phyloP scores from a whole-genome alignment of 1,140 invertebrate genomes.

The Cyclina sinensis region DNA sequence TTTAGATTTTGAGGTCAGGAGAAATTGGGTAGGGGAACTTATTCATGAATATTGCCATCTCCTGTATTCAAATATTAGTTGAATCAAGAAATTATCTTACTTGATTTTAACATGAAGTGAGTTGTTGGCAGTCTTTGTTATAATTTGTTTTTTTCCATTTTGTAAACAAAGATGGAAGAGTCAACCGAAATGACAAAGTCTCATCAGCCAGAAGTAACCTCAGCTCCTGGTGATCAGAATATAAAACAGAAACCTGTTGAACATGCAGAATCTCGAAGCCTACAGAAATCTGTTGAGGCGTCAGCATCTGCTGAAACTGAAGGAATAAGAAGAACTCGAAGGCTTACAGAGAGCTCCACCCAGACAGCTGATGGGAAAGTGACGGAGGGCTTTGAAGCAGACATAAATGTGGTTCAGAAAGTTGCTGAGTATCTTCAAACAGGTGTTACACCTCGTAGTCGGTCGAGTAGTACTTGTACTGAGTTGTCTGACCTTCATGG shows the following conservation, averaged over 20 bases:
- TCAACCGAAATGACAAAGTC: neutral
- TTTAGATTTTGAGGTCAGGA: no score
- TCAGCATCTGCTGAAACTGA: neutral
- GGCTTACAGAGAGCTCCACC: slow-evolving; percentile 36
- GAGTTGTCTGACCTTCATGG: slow-evolving; percentile 47
- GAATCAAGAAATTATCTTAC: no score
- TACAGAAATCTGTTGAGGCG: no score
- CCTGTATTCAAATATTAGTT: no score
- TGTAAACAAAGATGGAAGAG: neutral
- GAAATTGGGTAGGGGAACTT: no score
- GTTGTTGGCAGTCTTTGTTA: no score
- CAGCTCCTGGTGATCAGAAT: neutral
- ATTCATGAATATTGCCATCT: no score
- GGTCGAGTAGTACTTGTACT: slow-evolving; percentile 47
- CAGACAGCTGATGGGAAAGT: slow-evolving; percentile 46
- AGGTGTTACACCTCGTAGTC: slow-evolving; percentile 8
- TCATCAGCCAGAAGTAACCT: neutral
- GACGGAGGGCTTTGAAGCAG: neutral
- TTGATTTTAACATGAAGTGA: no score
- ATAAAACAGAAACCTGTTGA: slow-evolving; percentile 1
- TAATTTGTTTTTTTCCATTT: no score
- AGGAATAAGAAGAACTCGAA: neutral
- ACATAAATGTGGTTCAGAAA: slow-evolving; percentile 58
- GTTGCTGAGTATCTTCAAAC: slow-evolving; percentile 51
- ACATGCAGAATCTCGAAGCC: neutral